Percentiles rank a stretch among this genome's conserved stretches.
phyloP scores from a whole-genome alignment of 2,113 vertebrate species.

The Menidia beryllina region DNA sequence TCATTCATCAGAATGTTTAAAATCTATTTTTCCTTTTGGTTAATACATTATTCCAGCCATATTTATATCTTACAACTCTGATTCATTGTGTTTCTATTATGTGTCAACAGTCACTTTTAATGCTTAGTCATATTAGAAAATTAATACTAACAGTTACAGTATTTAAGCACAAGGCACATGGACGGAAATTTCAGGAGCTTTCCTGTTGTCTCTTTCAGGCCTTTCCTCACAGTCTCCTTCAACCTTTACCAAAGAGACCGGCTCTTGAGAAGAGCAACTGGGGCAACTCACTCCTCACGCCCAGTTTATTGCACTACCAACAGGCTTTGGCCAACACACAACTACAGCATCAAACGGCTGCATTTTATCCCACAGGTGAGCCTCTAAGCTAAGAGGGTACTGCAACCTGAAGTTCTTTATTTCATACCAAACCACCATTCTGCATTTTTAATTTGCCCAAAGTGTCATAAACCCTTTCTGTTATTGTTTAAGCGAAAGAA shows the following conservation, averaged over 20 bases:
- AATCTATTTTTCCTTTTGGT: conserved; percentile 45
- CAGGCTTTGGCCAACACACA: conserved; percentile 94
- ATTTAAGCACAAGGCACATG: conserved; percentile 15
- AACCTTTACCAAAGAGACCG: conserved; percentile 98
- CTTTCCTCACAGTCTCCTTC: conserved; percentile 93
- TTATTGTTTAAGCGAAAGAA: too few species aligned
- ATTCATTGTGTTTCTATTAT: conserved; percentile 40
- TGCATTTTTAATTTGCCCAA: background rate
- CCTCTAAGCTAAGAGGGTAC: background rate
- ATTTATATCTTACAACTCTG: conserved; percentile 43
- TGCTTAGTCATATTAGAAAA: conserved; percentile 37
- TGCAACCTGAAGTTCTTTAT: too few species aligned
- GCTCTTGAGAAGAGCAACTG: conserved; percentile 97
- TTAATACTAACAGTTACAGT: conserved; percentile 16
- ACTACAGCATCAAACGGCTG: conserved; percentile 88
- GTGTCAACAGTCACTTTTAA: conserved; percentile 52
- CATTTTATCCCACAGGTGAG: conserved; percentile 95
- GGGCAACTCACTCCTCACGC: conserved; percentile 90
- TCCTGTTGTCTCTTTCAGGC: conserved; percentile 79
- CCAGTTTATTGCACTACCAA: conserved; percentile 97
- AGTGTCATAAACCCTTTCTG: too few species aligned
- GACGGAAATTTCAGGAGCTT: background rate
- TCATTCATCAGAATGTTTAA: conserved; percentile 60
- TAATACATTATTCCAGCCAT: conserved; percentile 55
- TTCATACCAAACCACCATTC: background rate